Evolutionary conservation across 2,888 invertebrate species (phyloP).

Genomic region (Allolobophora icterica): DNA sequence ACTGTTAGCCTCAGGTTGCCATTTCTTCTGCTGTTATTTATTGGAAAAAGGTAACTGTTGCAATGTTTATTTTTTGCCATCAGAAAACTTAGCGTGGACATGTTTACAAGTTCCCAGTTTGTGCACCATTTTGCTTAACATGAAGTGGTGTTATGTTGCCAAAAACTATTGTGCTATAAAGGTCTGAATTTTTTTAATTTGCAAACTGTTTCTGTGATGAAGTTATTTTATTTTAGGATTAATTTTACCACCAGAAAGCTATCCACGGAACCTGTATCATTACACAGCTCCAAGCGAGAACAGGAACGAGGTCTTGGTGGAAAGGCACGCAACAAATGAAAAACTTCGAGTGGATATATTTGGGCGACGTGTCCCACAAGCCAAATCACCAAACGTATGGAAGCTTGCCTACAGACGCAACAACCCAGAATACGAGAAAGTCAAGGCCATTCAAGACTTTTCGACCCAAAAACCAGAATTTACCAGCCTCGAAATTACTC

Average conservation of each 20-base stretch:
- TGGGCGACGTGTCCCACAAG: slow-evolving; percentile 53
- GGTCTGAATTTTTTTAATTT: not conserved
- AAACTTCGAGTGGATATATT: slow-evolving; percentile 54
- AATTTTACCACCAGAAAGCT: not conserved
- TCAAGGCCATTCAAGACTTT: slow-evolving; percentile 47
- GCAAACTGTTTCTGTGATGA: not conserved
- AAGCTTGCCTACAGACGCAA: slow-evolving; percentile 60
- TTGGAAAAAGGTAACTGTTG: not conserved
- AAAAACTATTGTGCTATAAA: not conserved
- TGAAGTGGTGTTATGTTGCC: too few relatives aligned
- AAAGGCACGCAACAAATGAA: slow-evolving; percentile 29
- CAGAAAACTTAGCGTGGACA: too few relatives aligned
- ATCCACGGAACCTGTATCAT: slow-evolving; percentile 21
- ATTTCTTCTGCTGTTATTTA: too few relatives aligned
- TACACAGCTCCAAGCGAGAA: not conserved
- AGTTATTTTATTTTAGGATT: slow-evolving; percentile 20
- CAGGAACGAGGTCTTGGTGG: not conserved
- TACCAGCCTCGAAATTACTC: not conserved
- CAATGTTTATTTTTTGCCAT: not conserved
- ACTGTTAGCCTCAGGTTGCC: too few relatives aligned
- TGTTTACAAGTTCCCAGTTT: not conserved
- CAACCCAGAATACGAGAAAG: slow-evolving; percentile 57
- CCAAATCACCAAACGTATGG: slow-evolving; percentile 57
- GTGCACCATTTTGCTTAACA: too few relatives aligned
- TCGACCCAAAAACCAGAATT: not conserved